phyloP scores from a whole-genome alignment of 2,888 invertebrate species.

The Anthrax anthrax region DNA sequence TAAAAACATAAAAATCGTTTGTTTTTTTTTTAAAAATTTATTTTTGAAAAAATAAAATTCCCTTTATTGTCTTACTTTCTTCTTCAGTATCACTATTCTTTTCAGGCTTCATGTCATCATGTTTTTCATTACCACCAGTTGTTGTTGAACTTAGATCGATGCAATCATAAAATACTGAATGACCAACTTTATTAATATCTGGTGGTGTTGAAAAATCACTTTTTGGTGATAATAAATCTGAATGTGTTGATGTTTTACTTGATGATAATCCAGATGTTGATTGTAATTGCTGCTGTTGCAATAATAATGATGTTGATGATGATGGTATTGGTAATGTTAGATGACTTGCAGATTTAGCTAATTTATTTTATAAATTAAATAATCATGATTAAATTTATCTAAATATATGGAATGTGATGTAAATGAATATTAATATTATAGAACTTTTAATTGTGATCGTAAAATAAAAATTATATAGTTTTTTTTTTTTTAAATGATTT shows the following conservation, averaged over 20 bases:
- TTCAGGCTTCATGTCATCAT: slow-evolving; percentile 64
- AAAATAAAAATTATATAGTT: too few relatives aligned
- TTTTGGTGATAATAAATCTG: slow-evolving; percentile 13
- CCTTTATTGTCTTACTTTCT: slow-evolving; percentile 37
- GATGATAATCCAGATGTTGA: slow-evolving; percentile 12
- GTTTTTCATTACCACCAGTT: slow-evolving; percentile 42
- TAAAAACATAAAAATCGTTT: background rate
- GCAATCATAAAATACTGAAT: slow-evolving; percentile 34
- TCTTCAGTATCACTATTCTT: slow-evolving; percentile 54
- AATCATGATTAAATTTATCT: background rate
- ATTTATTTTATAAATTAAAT: background rate
- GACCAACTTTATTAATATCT: slow-evolving; percentile 31
- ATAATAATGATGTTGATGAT: slow-evolving; percentile 2
- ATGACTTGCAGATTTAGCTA: slow-evolving; percentile 6
- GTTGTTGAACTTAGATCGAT: slow-evolving; percentile 29
- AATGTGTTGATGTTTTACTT: slow-evolving; percentile 13
- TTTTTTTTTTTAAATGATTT: too few relatives aligned
- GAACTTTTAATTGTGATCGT: too few relatives aligned
- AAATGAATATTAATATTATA: too few relatives aligned
- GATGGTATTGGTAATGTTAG: slow-evolving; percentile 7
- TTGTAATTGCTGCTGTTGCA: background rate
- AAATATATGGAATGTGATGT: too few relatives aligned
- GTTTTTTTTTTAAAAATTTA: background rate
- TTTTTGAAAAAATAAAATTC: background rate
- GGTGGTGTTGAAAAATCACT: slow-evolving; percentile 18